Evolutionary conservation across 1,140 invertebrate genomes (phyloP).

Genomic region (Galendromus occidentalis): DNA sequence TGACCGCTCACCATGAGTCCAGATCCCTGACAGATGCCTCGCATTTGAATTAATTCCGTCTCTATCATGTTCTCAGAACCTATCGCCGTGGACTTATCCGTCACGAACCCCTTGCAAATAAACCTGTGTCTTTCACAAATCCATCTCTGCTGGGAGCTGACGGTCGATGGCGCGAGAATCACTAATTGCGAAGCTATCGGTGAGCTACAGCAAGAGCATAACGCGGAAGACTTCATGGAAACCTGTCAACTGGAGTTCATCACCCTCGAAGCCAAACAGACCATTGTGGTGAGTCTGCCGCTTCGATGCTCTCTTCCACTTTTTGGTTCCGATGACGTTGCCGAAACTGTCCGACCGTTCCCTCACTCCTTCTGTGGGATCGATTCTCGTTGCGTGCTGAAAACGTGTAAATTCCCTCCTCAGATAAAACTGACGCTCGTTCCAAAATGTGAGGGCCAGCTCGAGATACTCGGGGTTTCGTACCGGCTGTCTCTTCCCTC

Average conservation of each 20-base stretch:
- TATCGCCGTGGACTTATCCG: not conserved
- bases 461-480: slow-evolving; percentile 3
- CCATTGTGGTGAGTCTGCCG: not conserved
- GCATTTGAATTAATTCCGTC: no score
- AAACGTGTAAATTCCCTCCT: not conserved
- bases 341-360: not conserved
- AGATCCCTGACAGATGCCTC: no score
- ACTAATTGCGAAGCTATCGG: not conserved
- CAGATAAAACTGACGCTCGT: slow-evolving; percentile 15
- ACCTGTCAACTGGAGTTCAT: not conserved
- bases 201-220: not conserved
- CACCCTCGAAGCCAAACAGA: slow-evolving; percentile 3
- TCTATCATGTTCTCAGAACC: not conserved
- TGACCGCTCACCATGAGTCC: no score
- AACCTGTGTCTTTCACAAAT: not conserved
- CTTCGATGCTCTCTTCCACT: not conserved
- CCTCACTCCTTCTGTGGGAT: not conserved
- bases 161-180: not conserved
- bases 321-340: not conserved
- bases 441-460: not conserved
- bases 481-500: not conserved
- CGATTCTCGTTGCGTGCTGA: not conserved
- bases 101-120: not conserved
- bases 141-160: not conserved
- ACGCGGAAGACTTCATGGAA: not conserved